Conservation (phyloP, 1,140 invertebrate genomes). For the Drosophila nasuta region DNA sequence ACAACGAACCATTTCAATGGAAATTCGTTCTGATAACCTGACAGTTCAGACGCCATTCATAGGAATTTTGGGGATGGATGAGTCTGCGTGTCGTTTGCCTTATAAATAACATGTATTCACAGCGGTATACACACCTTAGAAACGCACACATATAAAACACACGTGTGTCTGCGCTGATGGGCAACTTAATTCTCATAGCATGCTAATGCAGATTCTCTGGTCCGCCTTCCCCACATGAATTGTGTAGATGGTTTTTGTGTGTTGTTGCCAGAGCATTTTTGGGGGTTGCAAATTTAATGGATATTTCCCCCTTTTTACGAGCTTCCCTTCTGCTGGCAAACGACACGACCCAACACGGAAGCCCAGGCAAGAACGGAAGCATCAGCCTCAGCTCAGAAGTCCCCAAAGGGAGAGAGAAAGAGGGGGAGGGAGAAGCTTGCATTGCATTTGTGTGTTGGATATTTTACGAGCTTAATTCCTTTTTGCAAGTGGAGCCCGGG, state of each 20-base stretch:
- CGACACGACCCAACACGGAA: conserved; percentile 41
- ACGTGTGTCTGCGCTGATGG: conserved; percentile 52
- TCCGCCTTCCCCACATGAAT: conserved; percentile 5
- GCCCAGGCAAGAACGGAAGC: conserved; percentile 45
- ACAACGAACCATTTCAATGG: background rate
- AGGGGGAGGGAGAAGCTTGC: conserved; percentile 45
- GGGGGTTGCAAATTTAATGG: conserved; percentile 74
- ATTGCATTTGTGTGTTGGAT: conserved; percentile 51
- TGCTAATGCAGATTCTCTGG: conserved; percentile 75
- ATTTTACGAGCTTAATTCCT: conserved; percentile 81
- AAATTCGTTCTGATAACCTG: background rate
- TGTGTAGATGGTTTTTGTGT: conserved; percentile 13
- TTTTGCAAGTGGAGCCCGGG: conserved; percentile 48
- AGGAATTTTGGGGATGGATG: conserved; percentile 2
- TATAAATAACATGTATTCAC: conserved; percentile 17
- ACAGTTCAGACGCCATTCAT: background rate
- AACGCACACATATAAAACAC: conserved; percentile 29
- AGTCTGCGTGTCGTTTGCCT: conserved; percentile 4
- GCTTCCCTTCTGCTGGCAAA: conserved; percentile 37
- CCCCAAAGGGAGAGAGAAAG: conserved; percentile 53
- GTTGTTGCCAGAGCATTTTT: conserved; percentile 29
- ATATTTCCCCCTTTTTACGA: conserved; percentile 62
- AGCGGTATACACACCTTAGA: background rate
- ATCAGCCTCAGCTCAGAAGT: conserved; percentile 45
- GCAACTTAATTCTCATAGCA: conserved; percentile 71